Evolutionary conservation across 1,140 invertebrate species (phyloP).

Genomic region (Drosophila pseudoananassae): DNA sequence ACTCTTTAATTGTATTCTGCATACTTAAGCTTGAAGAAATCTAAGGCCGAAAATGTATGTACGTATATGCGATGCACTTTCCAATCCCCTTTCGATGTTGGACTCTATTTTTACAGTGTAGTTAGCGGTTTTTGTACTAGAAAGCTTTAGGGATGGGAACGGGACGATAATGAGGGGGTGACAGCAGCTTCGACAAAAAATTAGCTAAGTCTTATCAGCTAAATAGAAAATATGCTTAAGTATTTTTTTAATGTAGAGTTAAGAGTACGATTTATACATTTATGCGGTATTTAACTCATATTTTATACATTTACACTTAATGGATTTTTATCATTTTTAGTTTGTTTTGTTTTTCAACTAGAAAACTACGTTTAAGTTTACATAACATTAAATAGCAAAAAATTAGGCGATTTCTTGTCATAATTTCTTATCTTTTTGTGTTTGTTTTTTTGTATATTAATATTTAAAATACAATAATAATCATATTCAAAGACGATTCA

Average conservation of each 20-base stretch:
- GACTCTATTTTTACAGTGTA: slow-evolving; percentile 60
- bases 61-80: slow-evolving; percentile 64
- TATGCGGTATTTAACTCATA: slow-evolving; percentile 51
- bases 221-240: slow-evolving; percentile 72
- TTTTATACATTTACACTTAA: slow-evolving; percentile 70
- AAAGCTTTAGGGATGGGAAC: slow-evolving; percentile 51
- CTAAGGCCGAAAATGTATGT: slow-evolving; percentile 79
- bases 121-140: slow-evolving; percentile 68
- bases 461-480: slow-evolving; percentile 71
- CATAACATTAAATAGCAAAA: slow-evolving; percentile 76
- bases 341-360: slow-evolving; percentile 54
- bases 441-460: slow-evolving; percentile 53
- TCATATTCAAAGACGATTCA: slow-evolving; percentile 59
- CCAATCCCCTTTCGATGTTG: slow-evolving; percentile 40
- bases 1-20: slow-evolving; percentile 54
- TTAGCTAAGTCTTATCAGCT: slow-evolving; percentile 71
- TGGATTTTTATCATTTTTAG: slow-evolving; percentile 28
- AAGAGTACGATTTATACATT: slow-evolving; percentile 55
- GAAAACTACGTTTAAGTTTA: slow-evolving; percentile 58
- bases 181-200: slow-evolving; percentile 73
- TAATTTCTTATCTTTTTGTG: slow-evolving; percentile 28
- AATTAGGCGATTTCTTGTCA: slow-evolving; percentile 55
- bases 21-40: slow-evolving; percentile 70
- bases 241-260: slow-evolving; percentile 48
- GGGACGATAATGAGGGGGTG: slow-evolving; percentile 15